Percentiles rank a stretch among this genome's conserved stretches.
Evolutionary conservation across 2,113 vertebrate genomes (phyloP).

Genomic region (Nyctibius bracteatus): DNA sequence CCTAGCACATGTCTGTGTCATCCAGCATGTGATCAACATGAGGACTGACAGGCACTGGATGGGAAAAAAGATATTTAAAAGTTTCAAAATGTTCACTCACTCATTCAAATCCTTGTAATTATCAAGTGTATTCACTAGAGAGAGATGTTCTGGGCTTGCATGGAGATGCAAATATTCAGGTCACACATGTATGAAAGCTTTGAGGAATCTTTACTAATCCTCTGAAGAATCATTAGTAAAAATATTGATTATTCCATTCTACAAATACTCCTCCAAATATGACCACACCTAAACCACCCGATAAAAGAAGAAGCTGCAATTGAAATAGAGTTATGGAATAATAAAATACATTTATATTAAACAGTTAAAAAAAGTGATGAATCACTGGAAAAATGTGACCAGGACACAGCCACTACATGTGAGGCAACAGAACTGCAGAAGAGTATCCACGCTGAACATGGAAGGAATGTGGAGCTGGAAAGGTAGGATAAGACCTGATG

Average conservation of each 20-base stretch:
- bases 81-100: neutral
- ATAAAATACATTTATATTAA: neutral
- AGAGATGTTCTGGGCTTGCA: neutral
- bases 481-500: neutral
- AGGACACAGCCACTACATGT: neutral
- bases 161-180: neutral
- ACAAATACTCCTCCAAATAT: neutral
- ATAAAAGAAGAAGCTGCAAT: neutral
- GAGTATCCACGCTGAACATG: neutral
- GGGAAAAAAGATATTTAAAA: neutral
- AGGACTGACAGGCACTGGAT: neutral
- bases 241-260: neutral
- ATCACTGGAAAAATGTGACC: neutral
- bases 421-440: neutral
- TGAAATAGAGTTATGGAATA: neutral
- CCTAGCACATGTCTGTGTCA: neutral
- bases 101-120: neutral
- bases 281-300: neutral
- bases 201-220: neutral
- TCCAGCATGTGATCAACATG: accelerated
- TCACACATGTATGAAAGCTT: neutral
- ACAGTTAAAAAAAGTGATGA: neutral
- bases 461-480: neutral
- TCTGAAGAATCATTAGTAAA: neutral
- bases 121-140: neutral